A percentile compares a stretch with the other conserved stretches of the same genome.
Conservation (phyloP, 2,113 vertebrate species). For the Pollimyrus isidori region DNA sequence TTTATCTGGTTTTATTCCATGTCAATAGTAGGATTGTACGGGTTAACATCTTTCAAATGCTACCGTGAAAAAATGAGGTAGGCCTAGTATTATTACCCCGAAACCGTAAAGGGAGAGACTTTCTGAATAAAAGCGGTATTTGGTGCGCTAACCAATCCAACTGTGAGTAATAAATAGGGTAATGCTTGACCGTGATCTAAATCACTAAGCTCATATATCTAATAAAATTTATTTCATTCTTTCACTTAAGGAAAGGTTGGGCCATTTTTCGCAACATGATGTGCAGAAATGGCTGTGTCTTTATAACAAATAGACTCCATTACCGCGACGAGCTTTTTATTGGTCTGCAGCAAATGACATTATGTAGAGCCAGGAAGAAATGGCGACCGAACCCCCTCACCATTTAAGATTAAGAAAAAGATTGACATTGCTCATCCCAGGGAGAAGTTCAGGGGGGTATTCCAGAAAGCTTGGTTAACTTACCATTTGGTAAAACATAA, state of each 20-base stretch:
- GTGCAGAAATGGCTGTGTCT: not conserved
- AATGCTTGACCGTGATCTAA: not conserved
- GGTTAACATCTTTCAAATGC: not conserved
- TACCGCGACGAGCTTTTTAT: not conserved
- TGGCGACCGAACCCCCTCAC: not conserved
- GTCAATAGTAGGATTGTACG: not conserved
- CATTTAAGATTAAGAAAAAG: not conserved
- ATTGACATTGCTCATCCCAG: not conserved
- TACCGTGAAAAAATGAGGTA: not conserved
- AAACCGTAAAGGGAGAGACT: not conserved
- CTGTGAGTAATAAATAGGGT: not conserved
- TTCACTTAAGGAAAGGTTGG: not conserved
- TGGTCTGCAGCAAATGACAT: not conserved
- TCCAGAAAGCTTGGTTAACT: too few relatives aligned
- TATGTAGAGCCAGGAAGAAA: not conserved
- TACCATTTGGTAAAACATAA: too few relatives aligned
- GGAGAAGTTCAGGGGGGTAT: too few relatives aligned
- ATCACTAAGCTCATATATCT: not conserved
- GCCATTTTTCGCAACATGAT: not conserved
- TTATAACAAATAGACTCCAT: not conserved
- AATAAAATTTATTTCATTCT: not conserved
- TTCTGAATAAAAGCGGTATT: not conserved
- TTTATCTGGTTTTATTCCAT: not conserved
- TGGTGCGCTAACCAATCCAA: not conserved
- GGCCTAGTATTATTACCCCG: not conserved